phyloP scores from a whole-genome alignment of 2,888 invertebrate genomes.

The Pandemis heparana region DNA sequence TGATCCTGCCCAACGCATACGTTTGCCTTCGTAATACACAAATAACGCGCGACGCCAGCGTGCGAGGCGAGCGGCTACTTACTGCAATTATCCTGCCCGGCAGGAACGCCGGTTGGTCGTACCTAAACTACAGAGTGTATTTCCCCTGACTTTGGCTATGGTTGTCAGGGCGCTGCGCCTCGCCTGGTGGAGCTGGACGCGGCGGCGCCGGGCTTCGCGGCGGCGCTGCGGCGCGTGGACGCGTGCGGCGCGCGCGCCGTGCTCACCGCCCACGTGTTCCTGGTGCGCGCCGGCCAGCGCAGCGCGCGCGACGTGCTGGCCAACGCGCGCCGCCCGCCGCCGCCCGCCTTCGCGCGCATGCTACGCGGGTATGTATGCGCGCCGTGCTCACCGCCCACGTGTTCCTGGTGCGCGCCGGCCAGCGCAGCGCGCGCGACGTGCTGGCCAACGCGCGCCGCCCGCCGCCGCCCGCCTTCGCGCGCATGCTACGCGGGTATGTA shows the following conservation, averaged over 20 bases:
- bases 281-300: constrained; percentile 94
- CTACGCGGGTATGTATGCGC: constrained; percentile 87
- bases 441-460: constrained; percentile 89
- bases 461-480: constrained; percentile 89
- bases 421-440: constrained; percentile 91
- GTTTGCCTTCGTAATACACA: no score
- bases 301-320: constrained; percentile 91
- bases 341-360: constrained; percentile 88
- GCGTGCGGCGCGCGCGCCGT: constrained; percentile 94
- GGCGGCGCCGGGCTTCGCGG: constrained; percentile 88
- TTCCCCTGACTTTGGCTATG: no score
- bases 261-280: constrained; percentile 97
- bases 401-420: constrained; percentile 96
- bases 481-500: constrained; percentile 85
- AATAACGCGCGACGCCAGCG: no score
- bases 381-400: constrained; percentile 97
- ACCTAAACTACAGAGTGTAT: no score
- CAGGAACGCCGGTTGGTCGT: no score
- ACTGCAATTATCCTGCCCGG: no score
- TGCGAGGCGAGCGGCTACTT: no score
- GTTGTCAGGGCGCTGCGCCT: constrained; percentile 65
- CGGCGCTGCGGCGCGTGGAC: constrained; percentile 93
- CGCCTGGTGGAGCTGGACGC: constrained; percentile 91
- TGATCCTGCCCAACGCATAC: no score
- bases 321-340: constrained; percentile 88